phyloP scores from a whole-genome alignment of 2,888 invertebrate species.

The Hybos culiciformis region DNA sequence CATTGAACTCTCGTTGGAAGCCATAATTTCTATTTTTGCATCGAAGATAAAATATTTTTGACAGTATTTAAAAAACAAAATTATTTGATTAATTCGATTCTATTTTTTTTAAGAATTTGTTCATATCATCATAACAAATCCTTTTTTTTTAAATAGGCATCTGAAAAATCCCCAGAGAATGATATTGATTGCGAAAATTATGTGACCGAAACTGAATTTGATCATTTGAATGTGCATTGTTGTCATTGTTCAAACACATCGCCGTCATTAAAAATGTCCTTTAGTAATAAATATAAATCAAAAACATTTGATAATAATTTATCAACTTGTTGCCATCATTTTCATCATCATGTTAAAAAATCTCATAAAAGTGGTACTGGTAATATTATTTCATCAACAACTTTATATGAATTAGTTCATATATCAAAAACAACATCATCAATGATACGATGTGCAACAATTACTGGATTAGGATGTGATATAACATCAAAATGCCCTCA shows the following conservation, averaged over 20 bases:
- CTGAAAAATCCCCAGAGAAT: slow-evolving; percentile 29
- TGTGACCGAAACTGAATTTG: slow-evolving; percentile 28
- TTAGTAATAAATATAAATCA: background rate
- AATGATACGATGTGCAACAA: slow-evolving; percentile 25
- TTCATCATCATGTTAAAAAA: slow-evolving; percentile 1
- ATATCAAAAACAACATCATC: slow-evolving; percentile 25
- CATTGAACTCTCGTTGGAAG: too few species aligned
- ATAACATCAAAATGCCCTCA: too few species aligned
- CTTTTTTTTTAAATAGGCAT: too few species aligned
- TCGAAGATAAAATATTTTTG: too few species aligned
- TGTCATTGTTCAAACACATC: slow-evolving; percentile 15
- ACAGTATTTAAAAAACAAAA: too few species aligned
- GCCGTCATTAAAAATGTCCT: background rate
- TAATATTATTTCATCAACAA: slow-evolving; percentile 15
- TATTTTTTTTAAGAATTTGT: too few species aligned
- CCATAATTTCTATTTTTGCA: too few species aligned
- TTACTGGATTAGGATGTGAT: too few species aligned
- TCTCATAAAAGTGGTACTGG: slow-evolving; percentile 6
- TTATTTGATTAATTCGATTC: too few species aligned
- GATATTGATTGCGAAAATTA: slow-evolving; percentile 29
- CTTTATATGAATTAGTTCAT: slow-evolving; percentile 31
- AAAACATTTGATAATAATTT: slow-evolving; percentile 2
- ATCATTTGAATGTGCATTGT: slow-evolving; percentile 18
- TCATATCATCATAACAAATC: too few species aligned
- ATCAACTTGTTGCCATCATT: slow-evolving; percentile 3